Percentiles rank a stretch among this genome's conserved stretches.
These are phyloP conservation scores for Cerastis rubricosa DNA, from an alignment of 2,888 invertebrate species.

Conservation along the genomic window DNA sequence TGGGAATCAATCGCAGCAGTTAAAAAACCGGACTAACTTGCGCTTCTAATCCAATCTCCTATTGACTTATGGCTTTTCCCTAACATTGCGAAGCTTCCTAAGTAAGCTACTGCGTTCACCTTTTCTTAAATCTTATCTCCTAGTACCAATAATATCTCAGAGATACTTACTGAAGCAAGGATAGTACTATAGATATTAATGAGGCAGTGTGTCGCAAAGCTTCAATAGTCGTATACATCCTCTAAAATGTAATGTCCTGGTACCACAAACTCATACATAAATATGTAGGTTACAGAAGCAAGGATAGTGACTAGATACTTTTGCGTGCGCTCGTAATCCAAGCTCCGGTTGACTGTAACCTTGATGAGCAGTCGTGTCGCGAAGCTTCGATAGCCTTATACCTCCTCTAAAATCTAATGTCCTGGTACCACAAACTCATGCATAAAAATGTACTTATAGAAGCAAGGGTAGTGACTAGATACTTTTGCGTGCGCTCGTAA, in stretches of 20 bases:
- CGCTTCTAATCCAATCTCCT: no score
- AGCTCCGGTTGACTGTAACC: slow-evolving; percentile 95
- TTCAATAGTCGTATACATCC: neutral
- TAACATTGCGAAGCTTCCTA: neutral
- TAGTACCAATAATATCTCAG: neutral
- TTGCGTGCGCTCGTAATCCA: slow-evolving; percentile 97
- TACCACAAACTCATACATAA: neutral
- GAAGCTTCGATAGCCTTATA: slow-evolving; percentile 94
- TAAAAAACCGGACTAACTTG: no score
- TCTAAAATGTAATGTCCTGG: neutral
- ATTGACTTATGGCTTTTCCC: no score
- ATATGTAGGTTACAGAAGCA: slow-evolving; percentile 94
- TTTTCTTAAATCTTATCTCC: neutral
- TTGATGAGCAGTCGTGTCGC: slow-evolving; percentile 96
- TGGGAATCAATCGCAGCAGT: no score
- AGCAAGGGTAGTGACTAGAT: slow-evolving; percentile 96
- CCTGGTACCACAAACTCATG: neutral
- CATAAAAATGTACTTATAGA: slow-evolving; percentile 92
- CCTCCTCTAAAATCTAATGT: neutral
- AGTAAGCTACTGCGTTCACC: neutral
- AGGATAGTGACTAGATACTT: slow-evolving; percentile 96
- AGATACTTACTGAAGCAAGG: slow-evolving; percentile 64
- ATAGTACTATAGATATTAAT: no score
- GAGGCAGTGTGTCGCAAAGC: neutral
- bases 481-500: slow-evolving; percentile 96